Conservation (phyloP, 2,113 vertebrate genomes). For the Microcebus lehilahytsara region DNA sequence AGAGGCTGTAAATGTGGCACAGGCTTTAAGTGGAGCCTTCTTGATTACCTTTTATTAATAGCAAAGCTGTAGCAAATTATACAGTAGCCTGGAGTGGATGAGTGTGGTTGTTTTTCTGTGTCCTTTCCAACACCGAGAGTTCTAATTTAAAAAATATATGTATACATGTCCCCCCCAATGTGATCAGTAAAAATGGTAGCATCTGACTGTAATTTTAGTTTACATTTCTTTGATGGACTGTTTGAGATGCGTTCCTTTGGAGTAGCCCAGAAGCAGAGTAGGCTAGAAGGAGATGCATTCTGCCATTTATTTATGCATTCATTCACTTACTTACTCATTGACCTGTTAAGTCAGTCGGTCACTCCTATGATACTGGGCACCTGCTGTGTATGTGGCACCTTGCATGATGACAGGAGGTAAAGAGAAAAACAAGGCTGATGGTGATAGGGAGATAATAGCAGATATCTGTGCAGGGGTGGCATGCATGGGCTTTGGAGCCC, state of each 20-base stretch:
- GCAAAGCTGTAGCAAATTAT: not conserved
- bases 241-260: not conserved
- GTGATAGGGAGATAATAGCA: not conserved
- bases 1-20: not conserved
- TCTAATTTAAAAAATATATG: not conserved
- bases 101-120: not conserved
- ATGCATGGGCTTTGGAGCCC: accelerated
- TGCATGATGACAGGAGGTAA: not conserved
- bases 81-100: accelerated
- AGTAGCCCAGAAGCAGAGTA: not conserved
- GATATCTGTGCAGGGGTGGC: not conserved
- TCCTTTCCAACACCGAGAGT: not conserved
- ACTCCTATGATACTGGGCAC: not conserved
- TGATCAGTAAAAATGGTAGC: not conserved
- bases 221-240: not conserved
- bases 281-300: not conserved
- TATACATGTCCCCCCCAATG: accelerated
- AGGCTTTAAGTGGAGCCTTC: not conserved
- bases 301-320: not conserved
- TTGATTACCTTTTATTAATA: not conserved
- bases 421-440: not conserved
- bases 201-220: not conserved
- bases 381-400: not conserved
- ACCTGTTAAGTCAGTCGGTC: not conserved
- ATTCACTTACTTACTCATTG: not conserved